Conservation (phyloP, 2,113 vertebrate species). For the Polyodon spathula region DNA sequence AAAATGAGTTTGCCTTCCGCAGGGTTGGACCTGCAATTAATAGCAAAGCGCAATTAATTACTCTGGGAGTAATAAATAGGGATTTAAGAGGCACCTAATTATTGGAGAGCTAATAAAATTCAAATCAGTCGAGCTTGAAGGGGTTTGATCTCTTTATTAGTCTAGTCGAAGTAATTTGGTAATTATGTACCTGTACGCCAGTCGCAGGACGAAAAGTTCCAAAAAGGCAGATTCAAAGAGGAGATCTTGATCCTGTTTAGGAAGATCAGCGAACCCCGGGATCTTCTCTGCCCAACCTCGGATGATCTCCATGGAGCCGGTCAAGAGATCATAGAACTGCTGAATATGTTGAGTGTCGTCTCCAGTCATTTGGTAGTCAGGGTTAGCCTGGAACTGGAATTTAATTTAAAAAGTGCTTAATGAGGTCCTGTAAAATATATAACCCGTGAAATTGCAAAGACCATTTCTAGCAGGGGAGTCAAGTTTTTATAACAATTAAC, state of each 20-base stretch:
- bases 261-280: constrained; percentile 82
- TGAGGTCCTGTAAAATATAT: constrained; percentile 85
- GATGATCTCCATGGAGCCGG: constrained; percentile 99
- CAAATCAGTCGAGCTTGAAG: constrained; percentile 62
- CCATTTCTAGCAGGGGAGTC: constrained; percentile 57
- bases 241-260: constrained; percentile 87
- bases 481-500: constrained; percentile 65
- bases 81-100: constrained; percentile 77
- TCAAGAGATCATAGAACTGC: constrained; percentile 97
- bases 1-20: constrained; percentile 98
- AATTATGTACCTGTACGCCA: constrained; percentile 82
- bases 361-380: constrained; percentile 94
- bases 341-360: constrained; percentile 98
- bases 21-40: constrained; percentile 89
- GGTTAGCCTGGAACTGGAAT: constrained; percentile 97
- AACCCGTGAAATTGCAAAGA: constrained; percentile 87
- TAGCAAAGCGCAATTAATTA: constrained; percentile 66
- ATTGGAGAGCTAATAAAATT: constrained; percentile 70
- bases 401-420: constrained; percentile 78
- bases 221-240: constrained; percentile 97
- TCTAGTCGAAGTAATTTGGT: constrained; percentile 15
- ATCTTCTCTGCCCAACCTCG: constrained; percentile 96
- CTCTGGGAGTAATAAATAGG: constrained; percentile 64
- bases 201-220: constrained; percentile 90
- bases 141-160: constrained; percentile 34